Evolutionary conservation across 2,888 invertebrate species (phyloP).

Genomic region (Athalia circularis): DNA sequence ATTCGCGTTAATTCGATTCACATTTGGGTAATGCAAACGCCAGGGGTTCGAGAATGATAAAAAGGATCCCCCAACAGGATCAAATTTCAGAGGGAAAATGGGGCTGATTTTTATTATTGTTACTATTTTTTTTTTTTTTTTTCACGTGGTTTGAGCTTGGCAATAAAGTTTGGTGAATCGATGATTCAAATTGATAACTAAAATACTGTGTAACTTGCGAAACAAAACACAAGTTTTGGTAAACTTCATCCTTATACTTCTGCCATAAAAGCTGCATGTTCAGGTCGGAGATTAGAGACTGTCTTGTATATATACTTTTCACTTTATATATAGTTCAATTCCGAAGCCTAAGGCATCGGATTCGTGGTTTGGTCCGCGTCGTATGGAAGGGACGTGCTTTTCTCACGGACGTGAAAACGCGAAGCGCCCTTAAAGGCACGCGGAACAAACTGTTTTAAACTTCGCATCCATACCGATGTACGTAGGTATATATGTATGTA

Average conservation of each 20-base stretch:
- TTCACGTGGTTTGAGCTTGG: too few species aligned
- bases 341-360: constrained; percentile 21
- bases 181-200: too few species aligned
- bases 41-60: constrained; percentile 12
- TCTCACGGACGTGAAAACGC: constrained; percentile 17
- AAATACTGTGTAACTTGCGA: too few species aligned
- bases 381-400: not conserved
- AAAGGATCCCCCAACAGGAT: not conserved
- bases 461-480: not conserved
- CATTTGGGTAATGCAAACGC: not conserved
- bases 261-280: not conserved
- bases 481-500: too few species aligned
- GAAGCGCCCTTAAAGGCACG: constrained; percentile 25
- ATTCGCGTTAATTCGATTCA: constrained; percentile 7
- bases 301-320: constrained; percentile 19
- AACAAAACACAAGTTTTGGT: constrained; percentile 1
- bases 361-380: constrained; percentile 24
- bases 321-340: not conserved
- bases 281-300: constrained; percentile 20
- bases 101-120: too few species aligned
- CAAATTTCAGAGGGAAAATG: not conserved
- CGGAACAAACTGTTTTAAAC: constrained; percentile 38
- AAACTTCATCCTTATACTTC: constrained; percentile 12
- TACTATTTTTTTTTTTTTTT: too few species aligned
- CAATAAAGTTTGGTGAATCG: too few species aligned